Percentiles rank a stretch among this genome's conserved stretches.
Conservation (phyloP, 2,113 vertebrate genomes). For the Phrynosoma platyrhinos region DNA sequence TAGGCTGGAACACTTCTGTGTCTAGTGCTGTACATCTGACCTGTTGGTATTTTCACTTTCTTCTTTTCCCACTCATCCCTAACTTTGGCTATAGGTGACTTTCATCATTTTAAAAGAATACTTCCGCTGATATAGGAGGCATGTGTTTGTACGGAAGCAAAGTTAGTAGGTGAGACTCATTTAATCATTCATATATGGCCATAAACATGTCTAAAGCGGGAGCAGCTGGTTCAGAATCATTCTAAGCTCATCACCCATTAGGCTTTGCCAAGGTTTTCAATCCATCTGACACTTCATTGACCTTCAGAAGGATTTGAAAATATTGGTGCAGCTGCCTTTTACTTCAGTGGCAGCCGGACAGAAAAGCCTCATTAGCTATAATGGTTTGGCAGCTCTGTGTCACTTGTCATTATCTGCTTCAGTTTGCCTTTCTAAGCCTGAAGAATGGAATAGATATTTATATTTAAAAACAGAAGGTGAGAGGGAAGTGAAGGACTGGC, state of each 20-base stretch:
- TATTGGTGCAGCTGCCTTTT: slow-evolving; percentile 36
- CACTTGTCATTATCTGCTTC: neutral
- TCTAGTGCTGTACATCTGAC: slow-evolving; percentile 2
- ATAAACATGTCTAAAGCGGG: neutral
- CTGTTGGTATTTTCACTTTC: neutral
- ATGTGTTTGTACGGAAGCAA: slow-evolving; percentile 21
- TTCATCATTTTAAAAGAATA: slow-evolving; percentile 9
- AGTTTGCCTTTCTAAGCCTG: neutral
- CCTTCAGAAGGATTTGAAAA: slow-evolving; percentile 38
- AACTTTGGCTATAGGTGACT: slow-evolving; percentile 25
- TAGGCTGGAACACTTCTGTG: slow-evolving; percentile 23
- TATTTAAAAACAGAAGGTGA: too few species aligned
- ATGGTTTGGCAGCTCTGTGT: neutral
- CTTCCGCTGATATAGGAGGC: slow-evolving; percentile 5
- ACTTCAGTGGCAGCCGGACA: neutral
- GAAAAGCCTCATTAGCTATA: neutral
- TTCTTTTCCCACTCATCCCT: neutral
- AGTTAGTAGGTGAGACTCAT: neutral
- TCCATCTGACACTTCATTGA: slow-evolving; percentile 24
- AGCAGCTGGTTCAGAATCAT: slow-evolving; percentile 30
- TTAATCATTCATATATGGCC: slow-evolving; percentile 33
- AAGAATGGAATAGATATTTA: too few species aligned
- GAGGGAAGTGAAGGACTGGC: neutral
- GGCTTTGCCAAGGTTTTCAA: slow-evolving; percentile 13
- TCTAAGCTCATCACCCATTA: neutral